Percentiles rank a stretch among this genome's conserved stretches.
phyloP scores from a whole-genome alignment of 2,113 vertebrate genomes.

The Pseudorectes ferrugineus region DNA sequence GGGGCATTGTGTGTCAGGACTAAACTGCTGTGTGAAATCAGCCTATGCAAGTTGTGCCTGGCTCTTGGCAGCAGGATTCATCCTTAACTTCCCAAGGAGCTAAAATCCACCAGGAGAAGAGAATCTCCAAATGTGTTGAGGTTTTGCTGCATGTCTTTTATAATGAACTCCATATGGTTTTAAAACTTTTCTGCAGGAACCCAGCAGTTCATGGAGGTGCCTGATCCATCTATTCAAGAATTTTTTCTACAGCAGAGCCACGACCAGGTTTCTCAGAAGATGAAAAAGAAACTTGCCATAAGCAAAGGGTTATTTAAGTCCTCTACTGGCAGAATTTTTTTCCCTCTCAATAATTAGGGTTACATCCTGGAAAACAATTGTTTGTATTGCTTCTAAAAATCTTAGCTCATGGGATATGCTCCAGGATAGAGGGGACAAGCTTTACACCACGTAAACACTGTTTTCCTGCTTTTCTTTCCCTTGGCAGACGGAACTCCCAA shows the following conservation, averaged over 20 bases:
- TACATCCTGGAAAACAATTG: neutral
- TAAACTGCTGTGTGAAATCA: neutral
- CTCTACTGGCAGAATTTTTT: neutral
- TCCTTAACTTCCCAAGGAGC: neutral
- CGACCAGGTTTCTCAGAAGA: neutral
- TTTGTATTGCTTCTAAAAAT: neutral
- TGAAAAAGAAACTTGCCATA: neutral
- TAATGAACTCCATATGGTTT: neutral
- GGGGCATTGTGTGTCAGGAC: neutral
- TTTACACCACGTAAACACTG: neutral
- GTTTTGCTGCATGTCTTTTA: neutral
- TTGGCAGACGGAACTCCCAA: slow-evolving; percentile 94
- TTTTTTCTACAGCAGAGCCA: neutral
- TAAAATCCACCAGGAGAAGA: neutral
- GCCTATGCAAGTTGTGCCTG: neutral
- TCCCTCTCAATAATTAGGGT: neutral
- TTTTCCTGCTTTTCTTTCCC: neutral
- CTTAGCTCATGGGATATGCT: neutral
- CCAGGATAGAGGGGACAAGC: neutral
- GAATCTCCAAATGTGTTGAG: neutral
- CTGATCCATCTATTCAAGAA: neutral
- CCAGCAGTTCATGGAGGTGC: neutral
- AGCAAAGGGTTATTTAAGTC: neutral
- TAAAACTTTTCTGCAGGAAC: neutral
- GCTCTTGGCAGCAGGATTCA: neutral